Evolutionary conservation across 2,888 invertebrate genomes (phyloP).

Genomic region (Chironomus tentans): DNA sequence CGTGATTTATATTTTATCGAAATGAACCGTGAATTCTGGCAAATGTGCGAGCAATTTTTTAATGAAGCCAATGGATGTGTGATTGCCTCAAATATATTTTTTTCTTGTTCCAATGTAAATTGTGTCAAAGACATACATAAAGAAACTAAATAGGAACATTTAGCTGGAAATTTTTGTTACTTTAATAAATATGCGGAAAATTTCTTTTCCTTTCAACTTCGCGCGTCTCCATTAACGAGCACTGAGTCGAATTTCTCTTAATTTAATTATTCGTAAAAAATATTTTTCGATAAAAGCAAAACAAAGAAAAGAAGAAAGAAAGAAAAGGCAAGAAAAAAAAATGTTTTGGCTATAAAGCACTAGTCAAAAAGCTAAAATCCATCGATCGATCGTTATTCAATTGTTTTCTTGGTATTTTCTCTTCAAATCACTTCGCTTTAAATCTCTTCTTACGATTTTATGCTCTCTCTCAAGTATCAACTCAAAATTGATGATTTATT

Average conservation of each 20-base stretch:
- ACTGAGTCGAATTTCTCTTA: too few relatives aligned
- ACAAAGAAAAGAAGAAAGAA: too few relatives aligned
- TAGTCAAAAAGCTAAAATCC: too few relatives aligned
- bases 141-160: neutral
- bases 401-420: neutral
- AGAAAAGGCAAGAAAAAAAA: too few relatives aligned
- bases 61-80: neutral
- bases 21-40: neutral
- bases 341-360: too few relatives aligned
- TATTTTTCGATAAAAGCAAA: too few relatives aligned
- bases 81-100: neutral
- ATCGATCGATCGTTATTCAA: neutral
- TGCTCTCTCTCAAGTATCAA: neutral
- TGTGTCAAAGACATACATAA: neutral
- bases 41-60: neutral
- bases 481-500: slow-evolving; percentile 11
- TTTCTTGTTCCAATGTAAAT: neutral
- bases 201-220: too few relatives aligned
- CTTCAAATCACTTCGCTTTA: neutral
- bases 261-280: too few relatives aligned
- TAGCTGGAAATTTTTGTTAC: too few relatives aligned
- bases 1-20: neutral
- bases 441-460: neutral
- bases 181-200: too few relatives aligned
- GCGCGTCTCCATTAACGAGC: too few relatives aligned